phyloP scores from a whole-genome alignment of 2,797 vertebrate genomes.

The Cossypha caffra region DNA sequence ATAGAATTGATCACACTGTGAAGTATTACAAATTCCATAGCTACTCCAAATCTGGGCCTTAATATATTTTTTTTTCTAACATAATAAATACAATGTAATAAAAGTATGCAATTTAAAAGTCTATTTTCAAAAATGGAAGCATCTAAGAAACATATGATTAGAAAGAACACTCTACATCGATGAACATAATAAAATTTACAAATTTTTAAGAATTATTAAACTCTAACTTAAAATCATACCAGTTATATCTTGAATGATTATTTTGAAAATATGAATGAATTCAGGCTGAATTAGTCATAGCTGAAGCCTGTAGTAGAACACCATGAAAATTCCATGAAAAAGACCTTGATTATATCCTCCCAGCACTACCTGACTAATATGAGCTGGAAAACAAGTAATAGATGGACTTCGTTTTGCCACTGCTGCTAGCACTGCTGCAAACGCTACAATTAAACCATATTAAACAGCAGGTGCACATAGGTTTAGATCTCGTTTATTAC shows the following conservation, averaged over 20 bases:
- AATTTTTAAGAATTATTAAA: not conserved
- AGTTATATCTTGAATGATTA: not conserved
- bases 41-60: not conserved
- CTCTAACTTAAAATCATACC: not conserved
- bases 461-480: not conserved
- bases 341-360: not conserved
- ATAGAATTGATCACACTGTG: not conserved
- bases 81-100: not conserved
- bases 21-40: not conserved
- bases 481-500: not conserved
- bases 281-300: not conserved
- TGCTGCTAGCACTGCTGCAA: not conserved
- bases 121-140: not conserved
- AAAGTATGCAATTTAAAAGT: not conserved
- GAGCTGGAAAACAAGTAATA: not conserved
- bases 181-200: not conserved
- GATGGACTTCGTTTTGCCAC: not conserved
- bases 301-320: not conserved
- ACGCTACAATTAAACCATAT: not conserved
- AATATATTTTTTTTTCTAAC: not conserved
- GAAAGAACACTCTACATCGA: not conserved
- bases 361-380: not conserved
- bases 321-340: accelerated
- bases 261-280: not conserved
- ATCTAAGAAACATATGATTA: not conserved